Percentiles rank a stretch among this genome's conserved stretches.
Conservation (phyloP, 1,140 invertebrate genomes). For the Cydia strobilella region DNA sequence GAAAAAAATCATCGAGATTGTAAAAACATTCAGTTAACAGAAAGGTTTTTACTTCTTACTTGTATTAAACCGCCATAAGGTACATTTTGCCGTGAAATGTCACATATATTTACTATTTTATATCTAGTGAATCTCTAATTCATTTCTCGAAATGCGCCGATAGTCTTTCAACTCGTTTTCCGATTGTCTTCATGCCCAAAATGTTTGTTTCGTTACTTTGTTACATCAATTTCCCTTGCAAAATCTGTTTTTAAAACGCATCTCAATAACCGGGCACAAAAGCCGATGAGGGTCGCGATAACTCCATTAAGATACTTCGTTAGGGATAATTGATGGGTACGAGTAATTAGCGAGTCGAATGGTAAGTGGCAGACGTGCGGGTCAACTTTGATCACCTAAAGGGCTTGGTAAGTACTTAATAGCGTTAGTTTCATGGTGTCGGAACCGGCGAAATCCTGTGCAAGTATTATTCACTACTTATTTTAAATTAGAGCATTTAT, state of each 20-base stretch:
- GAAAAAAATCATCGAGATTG: too few relatives aligned
- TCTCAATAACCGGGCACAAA: constrained; percentile 10
- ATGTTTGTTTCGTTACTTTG: background rate
- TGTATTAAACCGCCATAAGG: too few relatives aligned
- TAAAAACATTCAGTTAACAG: too few relatives aligned
- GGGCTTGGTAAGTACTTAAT: constrained; percentile 33
- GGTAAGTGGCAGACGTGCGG: constrained; percentile 36
- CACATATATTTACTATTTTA: too few relatives aligned
- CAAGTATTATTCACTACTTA: too few relatives aligned
- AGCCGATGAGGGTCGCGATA: constrained; percentile 41
- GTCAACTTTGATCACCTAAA: constrained; percentile 3
- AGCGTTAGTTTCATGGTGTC: background rate
- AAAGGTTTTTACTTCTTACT: too few relatives aligned
- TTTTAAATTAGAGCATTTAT: too few relatives aligned
- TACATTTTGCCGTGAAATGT: too few relatives aligned
- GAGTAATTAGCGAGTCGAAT: constrained; percentile 44
- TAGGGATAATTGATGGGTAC: constrained; percentile 41
- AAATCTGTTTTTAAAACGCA: background rate
- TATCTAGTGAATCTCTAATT: too few relatives aligned
- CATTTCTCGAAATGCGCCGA: too few relatives aligned
- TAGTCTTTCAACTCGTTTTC: too few relatives aligned
- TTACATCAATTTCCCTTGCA: background rate
- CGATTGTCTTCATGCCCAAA: too few relatives aligned
- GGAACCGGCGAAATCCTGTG: background rate
- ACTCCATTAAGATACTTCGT: constrained; percentile 44